phyloP scores from a whole-genome alignment of 2,797 vertebrate genomes.

The Glossophaga mutica region DNA sequence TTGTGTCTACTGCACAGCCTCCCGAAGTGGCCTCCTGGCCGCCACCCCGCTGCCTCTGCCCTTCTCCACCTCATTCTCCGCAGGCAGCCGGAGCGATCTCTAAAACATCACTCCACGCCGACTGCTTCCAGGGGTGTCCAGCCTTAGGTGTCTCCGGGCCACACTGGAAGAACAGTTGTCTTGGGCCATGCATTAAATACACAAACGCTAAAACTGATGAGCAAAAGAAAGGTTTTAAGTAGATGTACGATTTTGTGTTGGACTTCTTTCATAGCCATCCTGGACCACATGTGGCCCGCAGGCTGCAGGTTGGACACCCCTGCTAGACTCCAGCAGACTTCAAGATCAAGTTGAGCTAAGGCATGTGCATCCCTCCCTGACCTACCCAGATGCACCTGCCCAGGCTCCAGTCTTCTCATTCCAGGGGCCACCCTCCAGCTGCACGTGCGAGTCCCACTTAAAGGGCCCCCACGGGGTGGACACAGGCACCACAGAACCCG shows the following conservation, averaged over 20 bases:
- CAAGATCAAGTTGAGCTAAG: background rate
- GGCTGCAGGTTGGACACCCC: too few species aligned
- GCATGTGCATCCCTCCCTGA: rapidly evolving
- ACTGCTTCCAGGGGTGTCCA: too few species aligned
- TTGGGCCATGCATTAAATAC: too few species aligned
- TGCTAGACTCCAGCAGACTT: background rate
- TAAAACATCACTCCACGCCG: background rate
- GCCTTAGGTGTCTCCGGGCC: too few species aligned
- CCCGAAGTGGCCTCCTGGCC: background rate
- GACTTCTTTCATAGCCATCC: too few species aligned
- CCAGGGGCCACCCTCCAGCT: background rate
- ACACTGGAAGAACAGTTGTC: too few species aligned
- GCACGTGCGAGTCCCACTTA: background rate
- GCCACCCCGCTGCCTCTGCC: background rate
- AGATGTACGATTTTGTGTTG: too few species aligned
- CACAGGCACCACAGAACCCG: too few species aligned
- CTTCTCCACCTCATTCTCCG: rapidly evolving
- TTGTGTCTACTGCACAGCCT: rapidly evolving
- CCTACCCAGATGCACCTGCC: rapidly evolving
- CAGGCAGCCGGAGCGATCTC: background rate
- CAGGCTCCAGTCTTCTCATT: background rate
- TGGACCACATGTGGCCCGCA: too few species aligned
- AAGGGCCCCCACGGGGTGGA: too few species aligned
- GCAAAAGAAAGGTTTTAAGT: too few species aligned
- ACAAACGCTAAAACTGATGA: too few species aligned